Conservation (phyloP, 2,113 vertebrate species). For the Myocastor coypus region DNA sequence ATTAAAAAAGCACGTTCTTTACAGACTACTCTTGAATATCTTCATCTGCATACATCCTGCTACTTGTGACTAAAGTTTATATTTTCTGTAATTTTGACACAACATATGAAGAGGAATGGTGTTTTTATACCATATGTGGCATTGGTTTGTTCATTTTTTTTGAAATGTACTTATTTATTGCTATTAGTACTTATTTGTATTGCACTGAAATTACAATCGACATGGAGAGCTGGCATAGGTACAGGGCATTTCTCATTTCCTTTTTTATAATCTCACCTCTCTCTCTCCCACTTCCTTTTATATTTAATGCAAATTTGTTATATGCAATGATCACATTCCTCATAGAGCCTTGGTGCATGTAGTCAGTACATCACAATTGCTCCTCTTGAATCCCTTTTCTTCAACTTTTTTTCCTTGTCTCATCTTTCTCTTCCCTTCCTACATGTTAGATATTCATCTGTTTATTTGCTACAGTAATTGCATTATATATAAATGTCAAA, state of each 20-base stretch:
- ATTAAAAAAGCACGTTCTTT: not conserved
- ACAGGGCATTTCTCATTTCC: not conserved
- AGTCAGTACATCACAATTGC: not conserved
- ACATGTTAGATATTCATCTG: not conserved
- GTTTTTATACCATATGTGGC: not conserved
- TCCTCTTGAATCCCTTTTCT: not conserved
- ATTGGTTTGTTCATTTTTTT: not conserved
- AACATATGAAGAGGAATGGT: not conserved
- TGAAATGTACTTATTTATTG: not conserved
- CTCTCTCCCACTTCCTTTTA: not conserved
- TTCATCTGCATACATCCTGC: not conserved
- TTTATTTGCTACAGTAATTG: not conserved
- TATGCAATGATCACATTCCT: not conserved
- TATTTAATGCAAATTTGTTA: not conserved
- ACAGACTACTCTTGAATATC: not conserved
- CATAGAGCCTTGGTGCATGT: not conserved
- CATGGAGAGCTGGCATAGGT: not conserved
- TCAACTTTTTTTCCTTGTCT: not conserved
- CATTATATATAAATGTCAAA: too few species aligned
- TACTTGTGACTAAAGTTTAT: constrained; percentile 32
- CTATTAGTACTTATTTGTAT: not conserved
- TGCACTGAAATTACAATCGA: not conserved
- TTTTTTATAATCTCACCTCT: not conserved
- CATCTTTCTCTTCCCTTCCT: not conserved
- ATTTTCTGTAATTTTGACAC: not conserved